Evolutionary conservation across 1,140 invertebrate genomes (phyloP), one percentile per base, ranked within the genome.

Genomic region (Paracyclopina nana): DNA sequence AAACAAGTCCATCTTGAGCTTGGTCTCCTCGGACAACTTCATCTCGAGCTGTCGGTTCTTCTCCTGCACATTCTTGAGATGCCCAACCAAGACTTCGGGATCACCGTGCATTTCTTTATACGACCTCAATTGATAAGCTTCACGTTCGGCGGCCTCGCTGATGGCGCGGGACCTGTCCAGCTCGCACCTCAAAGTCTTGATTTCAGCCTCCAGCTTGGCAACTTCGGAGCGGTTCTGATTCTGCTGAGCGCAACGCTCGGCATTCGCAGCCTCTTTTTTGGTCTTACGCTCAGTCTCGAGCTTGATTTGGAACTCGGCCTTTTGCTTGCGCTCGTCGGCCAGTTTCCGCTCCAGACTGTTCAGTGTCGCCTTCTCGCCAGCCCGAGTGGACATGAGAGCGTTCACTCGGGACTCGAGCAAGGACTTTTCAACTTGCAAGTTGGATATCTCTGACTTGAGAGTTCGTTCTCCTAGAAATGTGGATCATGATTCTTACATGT

Each of bases 1-100:
- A 67, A 95, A 92, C 51, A 97, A 72, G 56, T 74, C 71, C 53
- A 95, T 73, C 69, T 95, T 96, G 64, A 95, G 79, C 53, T 87
- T 73, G 41, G 87, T 97, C 71, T 95, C 90, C 22, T 87, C 84
- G 56, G 82, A 88, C 45, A 97, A 73, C 63, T 81, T 87, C 59
- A 82, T 83, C 68, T 97, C 87, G 51, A 90, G 70, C 62, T 83
- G 82, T 57, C 73, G 63, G 63, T 82, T 88, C 68, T 86, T 85
- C 54, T 88, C 82, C 66, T 87, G 80, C 64, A 90, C 74, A 26
- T 75, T 74, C 53, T 73, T 74, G 34, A 88, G 63, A n/a, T 82
- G 80, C 40, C 74, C 72, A 65, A 85, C 74, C 53, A 88, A 64
- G 57, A 82, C 74, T 58, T 87, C 82, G 22, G 77, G 73, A 57